Conservation (phyloP, 2,888 invertebrate genomes). For the Cataglyphis cursor region DNA sequence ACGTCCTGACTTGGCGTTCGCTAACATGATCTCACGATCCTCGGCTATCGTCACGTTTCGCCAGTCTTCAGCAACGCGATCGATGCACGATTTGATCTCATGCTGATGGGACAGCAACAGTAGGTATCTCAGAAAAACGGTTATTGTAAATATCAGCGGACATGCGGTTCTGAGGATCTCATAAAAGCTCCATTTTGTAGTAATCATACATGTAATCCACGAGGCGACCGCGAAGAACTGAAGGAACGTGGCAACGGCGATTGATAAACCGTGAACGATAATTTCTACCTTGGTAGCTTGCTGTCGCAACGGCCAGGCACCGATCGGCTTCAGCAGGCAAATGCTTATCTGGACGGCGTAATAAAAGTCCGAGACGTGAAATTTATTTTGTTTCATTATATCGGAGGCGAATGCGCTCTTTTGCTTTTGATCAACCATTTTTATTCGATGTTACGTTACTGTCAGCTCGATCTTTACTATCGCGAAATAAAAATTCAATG, state of each 20-base stretch:
- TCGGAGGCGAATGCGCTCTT: neutral
- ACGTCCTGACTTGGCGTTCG: slow-evolving; percentile 69
- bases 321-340: slow-evolving; percentile 67
- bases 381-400: neutral
- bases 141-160: slow-evolving; percentile 72
- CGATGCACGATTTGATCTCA: slow-evolving; percentile 67
- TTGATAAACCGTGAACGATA: neutral
- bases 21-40: slow-evolving; percentile 70
- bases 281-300: slow-evolving; percentile 1
- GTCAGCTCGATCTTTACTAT: neutral
- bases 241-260: slow-evolving; percentile 35
- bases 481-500: neutral
- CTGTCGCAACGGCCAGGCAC: slow-evolving; percentile 64
- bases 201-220: slow-evolving; percentile 66
- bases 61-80: slow-evolving; percentile 71
- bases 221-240: slow-evolving; percentile 69
- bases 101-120: slow-evolving; percentile 62
- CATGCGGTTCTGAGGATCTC: slow-evolving; percentile 67
- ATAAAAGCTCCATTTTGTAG: slow-evolving; percentile 59
- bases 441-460: neutral
- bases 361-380: slow-evolving; percentile 51
- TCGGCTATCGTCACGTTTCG: slow-evolving; percentile 17
- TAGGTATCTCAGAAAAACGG: slow-evolving; percentile 70
- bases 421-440: neutral
- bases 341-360: slow-evolving; percentile 68